Base-by-base conservation (phyloP, 2,797 vertebrate genomes). In the Florisuga fusca region DNA sequence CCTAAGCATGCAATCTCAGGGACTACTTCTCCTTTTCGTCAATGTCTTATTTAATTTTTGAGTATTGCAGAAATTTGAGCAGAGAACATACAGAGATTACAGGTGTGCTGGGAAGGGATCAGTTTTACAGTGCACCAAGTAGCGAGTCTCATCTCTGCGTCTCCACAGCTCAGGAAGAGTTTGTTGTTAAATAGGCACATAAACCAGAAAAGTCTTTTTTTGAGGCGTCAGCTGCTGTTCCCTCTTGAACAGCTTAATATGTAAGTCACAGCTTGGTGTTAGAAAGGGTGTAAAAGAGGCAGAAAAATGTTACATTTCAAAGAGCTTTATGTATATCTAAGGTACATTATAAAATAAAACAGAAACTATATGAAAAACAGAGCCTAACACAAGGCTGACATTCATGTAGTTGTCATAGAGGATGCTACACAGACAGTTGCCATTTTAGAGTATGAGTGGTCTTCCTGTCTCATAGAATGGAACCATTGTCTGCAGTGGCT, bases 341-440 rank as follows among this genome's bases (percentile, higher is more conserved):
- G 94, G 93, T 97, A 63, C 15, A 77, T 79, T 87, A 62, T 82
- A 62, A 94, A 91, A 84, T 83, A 77, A 82, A 91, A 38, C 50
- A 59, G 77, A 94, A 94, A 90, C 83, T 53, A 41, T 66, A 41
- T 45, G 61, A 67, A 74, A 93, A 94, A 25, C n/a, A 33, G 84
- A 89, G 74, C 26, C 43, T 46, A 26, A 84, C 61, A 95, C 91
- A 97, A 94, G 61, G 81, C 78, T 89, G 72, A 62, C 86, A 96
- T 96, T 96, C 95, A 94, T 4, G 34, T 66, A 27, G 43, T 38
- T 90, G 46, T 57, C 58, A 46, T 85, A 87, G 94, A 96, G 96
- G 95, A 97, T 96, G 94, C 88, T 91, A 58, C 48, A 89, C 93
- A 96, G 96, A 96, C 95, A 92, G 95, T 94, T 94, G 84, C 74